Evolutionary conservation across 30 jellyfish, hydroid and myxozoan species (phyloP).

Genomic region (Cassiopea andromeda): DNA sequence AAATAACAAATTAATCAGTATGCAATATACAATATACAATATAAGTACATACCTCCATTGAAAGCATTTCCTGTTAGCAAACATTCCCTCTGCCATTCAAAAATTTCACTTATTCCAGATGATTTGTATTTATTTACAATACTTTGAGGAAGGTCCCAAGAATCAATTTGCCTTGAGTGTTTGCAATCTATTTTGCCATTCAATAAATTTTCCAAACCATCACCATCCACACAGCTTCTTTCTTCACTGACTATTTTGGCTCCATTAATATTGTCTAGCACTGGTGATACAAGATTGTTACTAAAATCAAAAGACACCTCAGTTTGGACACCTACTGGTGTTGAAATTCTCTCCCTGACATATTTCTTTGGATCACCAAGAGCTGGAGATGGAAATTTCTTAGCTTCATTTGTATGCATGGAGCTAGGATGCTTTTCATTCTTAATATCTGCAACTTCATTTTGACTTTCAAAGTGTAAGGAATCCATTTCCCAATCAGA

Average conservation of each 20-base stretch:
- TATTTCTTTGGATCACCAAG: background rate
- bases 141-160: constrained; percentile 79
- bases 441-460: background rate
- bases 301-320: background rate
- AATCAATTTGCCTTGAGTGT: constrained; percentile 15
- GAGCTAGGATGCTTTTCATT: background rate
- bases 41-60: constrained; percentile 76
- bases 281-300: constrained; percentile 37
- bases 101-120: constrained; percentile 80
- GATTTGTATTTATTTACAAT: constrained; percentile 59
- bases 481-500: background rate
- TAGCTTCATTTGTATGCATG: background rate
- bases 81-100: constrained; percentile 93
- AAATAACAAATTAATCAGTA: background rate
- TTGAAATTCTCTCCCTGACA: constrained; percentile 33
- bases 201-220: background rate
- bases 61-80: constrained; percentile 83
- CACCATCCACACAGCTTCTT: background rate
- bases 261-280: background rate
- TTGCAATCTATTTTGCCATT: background rate
- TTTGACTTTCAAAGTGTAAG: constrained; percentile 8
- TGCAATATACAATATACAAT: background rate
- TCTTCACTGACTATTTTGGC: background rate
- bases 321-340: constrained; percentile 33
- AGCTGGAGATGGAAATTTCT: background rate